A percentile compares a stretch with the other conserved stretches of the same genome.
These are phyloP conservation scores for Thymallus thymallus DNA, from an alignment of 2,113 vertebrate genomes.

Conservation along the genomic window DNA sequence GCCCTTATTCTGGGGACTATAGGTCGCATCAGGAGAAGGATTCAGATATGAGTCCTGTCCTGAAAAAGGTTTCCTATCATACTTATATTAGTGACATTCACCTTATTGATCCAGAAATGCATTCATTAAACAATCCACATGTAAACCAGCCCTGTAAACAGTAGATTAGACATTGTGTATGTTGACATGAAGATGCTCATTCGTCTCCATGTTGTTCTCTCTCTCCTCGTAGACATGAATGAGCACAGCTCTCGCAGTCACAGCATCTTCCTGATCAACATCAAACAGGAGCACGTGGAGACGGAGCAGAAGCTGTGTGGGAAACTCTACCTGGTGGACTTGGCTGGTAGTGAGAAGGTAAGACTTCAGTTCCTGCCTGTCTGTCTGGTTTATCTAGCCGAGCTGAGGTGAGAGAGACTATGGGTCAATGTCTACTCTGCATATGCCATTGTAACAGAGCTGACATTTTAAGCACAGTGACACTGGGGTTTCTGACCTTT, in stretches of 20 bases:
- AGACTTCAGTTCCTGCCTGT: not conserved
- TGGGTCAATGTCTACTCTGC: too few species aligned
- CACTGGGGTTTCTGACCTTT: not conserved
- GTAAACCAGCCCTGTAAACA: too few species aligned
- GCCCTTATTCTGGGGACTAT: not conserved
- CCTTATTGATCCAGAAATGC: too few species aligned
- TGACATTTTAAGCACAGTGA: not conserved
- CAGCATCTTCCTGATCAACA: conserved; percentile 93
- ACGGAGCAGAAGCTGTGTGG: conserved; percentile 89
- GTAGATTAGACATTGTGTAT: not conserved
- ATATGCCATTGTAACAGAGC: not conserved
- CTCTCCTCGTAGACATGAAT: conserved; percentile 82
- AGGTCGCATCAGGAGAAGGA: not conserved
- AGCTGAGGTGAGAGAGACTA: not conserved
- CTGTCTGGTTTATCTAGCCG: not conserved
- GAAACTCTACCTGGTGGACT: conserved; percentile 89
- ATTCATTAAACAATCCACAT: too few species aligned
- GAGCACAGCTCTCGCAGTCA: conserved; percentile 92
- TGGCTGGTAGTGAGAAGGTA: conserved; percentile 92
- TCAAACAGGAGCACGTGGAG: conserved; percentile 91
- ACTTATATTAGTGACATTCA: too few species aligned
- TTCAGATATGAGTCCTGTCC: too few species aligned
- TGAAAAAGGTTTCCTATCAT: too few species aligned
- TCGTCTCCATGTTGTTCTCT: conserved; percentile 8
- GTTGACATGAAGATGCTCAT: not conserved